Conservation (phyloP, 1,140 invertebrate species). For the Cydia strobilella region DNA sequence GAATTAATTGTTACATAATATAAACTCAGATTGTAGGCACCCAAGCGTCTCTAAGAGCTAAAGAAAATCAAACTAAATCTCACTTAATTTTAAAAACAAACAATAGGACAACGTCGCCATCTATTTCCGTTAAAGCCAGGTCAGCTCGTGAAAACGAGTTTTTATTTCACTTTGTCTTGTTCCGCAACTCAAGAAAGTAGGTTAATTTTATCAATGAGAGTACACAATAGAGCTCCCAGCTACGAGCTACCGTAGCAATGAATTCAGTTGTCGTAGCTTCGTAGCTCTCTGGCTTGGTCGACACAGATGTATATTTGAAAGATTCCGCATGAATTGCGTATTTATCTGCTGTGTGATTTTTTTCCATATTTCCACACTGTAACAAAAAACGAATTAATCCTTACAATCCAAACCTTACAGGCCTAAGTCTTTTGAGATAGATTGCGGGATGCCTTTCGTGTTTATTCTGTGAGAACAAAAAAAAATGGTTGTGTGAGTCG, state of each 20-base stretch:
- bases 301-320: not conserved
- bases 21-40: too few relatives aligned
- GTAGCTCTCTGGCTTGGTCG: not conserved
- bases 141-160: conserved; percentile 29
- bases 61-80: conserved; percentile 10
- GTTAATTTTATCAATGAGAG: conserved; percentile 32
- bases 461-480: too few relatives aligned
- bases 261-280: conserved; percentile 31
- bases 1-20: too few relatives aligned
- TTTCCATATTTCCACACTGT: too few relatives aligned
- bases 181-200: conserved; percentile 29
- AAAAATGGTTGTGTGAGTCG: too few relatives aligned
- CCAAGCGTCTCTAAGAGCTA: not conserved
- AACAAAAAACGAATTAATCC: too few relatives aligned
- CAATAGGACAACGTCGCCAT: not conserved
- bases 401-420: too few relatives aligned
- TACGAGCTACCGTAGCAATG: conserved; percentile 26
- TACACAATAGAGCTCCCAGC: conserved; percentile 22
- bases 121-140: conserved; percentile 25
- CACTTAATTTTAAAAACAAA: conserved; percentile 13
- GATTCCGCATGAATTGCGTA: too few relatives aligned
- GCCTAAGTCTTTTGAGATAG: too few relatives aligned
- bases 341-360: too few relatives aligned
- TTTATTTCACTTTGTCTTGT: conserved; percentile 33
- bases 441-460: too few relatives aligned